Evolutionary conservation across 2,797 vertebrate genomes (phyloP), one percentile per base, ranked within the genome.

Genomic region (Agapornis canus): DNA sequence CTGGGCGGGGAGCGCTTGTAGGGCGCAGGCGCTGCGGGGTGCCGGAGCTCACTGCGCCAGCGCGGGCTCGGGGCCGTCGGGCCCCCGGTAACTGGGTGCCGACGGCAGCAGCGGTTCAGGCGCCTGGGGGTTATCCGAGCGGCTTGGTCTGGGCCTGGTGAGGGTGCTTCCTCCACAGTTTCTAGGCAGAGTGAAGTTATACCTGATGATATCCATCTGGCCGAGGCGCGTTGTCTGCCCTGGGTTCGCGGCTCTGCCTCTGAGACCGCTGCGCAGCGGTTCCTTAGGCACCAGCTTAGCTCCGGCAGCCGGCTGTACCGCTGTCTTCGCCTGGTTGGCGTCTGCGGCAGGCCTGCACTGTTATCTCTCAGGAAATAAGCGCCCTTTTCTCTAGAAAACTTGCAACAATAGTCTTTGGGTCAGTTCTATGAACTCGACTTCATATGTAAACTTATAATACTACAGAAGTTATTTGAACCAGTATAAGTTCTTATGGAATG

Each of bases 141-240:
- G 31, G 17, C 5, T 8, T 3, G 54, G 2, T 5, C 2, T 10
- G 15, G 6, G 27, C 8, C 6, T 25, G 40, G 10, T 13, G 32
- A 7, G n/a, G 39, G 32, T 7, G 56, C 9, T 31, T 12, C 19
- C 32, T 21, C 20, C 4, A 6, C 13, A 4, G 31, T 16, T 23
- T 31, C 42, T 39, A 13, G 39, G 39, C 13, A 1, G 17, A 8
- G 22, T 4, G 71, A 10, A 7, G 35, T 31, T 37, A 2, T 4
- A 7, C 6, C 12, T 2, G 13, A 0, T 5, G 2, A 6, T 10
- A 5, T 1, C 13, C 29, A 2, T 12, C 37, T 2, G 23, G 35
- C 11, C 6, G 1, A 9, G n/a, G 29, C 42, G 68, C 15, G 49
- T 10, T 3, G 0, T 2, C 4, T 8, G 2, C 1, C 6, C 26